Base-by-base conservation (phyloP, 2,888 invertebrate genomes). In the Lottia gigantea region DNA sequence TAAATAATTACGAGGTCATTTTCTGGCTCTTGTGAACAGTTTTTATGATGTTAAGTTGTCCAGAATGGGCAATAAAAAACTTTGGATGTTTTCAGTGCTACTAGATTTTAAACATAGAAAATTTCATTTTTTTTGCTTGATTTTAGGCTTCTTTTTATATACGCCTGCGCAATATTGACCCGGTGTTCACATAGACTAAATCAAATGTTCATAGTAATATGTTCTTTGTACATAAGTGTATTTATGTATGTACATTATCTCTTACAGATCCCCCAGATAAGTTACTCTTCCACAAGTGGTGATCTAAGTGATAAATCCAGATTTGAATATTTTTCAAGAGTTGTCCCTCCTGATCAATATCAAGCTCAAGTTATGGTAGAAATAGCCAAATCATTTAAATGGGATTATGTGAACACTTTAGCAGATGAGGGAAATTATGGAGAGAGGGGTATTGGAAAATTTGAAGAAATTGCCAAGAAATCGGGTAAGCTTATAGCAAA, bases 351-450 rank as follows among this genome's bases (percentile, higher is more conserved):
- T 2, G 89, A 89, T 74, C 83, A 84, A 14, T 85, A 85, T 82
- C 92, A 93, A 86, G 92, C 92, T 40, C 82, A 83, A 68, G 87
- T 87, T 8, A 85, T 94, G 93, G 94, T 92, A 91, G 78, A 93
- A 84, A 91, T 94, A 64, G 92, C 93, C 19, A 91, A 91, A 78
- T 90, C 90, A 67, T 92, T 93, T 79, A 92, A 92, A 80, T 94
- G 93, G 93, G 92, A 92, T 16, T 94, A 93, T 85, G 93, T 94
- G 4, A 93, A 93, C 23, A 94, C 93, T 0, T 91, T 94, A 11
- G 93, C 93, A 26, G 93, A 93, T 55, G 93, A 93, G 80, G 94
- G 94, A 16, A 93, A 93, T 80, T 94, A 94, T 82, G 94, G 94
- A 2, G 93, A 93, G 85, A 92, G 92, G 88, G 92, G 92, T 80